Percentiles rank a stretch among this genome's conserved stretches.
Evolutionary conservation across 2,888 invertebrate genomes (phyloP).

Genomic region (Perdita meconis): DNA sequence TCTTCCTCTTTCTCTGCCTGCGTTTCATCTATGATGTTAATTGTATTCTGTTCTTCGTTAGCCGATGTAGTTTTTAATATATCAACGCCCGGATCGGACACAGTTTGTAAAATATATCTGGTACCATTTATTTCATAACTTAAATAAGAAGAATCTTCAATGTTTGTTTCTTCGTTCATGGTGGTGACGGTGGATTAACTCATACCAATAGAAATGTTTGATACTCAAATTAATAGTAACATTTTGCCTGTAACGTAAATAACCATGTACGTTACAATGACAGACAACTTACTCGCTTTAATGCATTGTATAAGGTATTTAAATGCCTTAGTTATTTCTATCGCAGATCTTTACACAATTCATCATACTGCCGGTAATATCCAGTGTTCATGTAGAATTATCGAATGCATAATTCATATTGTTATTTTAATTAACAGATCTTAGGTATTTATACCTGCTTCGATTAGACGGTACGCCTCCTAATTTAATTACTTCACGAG

Average conservation of each 20-base stretch:
- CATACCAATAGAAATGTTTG: slow-evolving; percentile 24
- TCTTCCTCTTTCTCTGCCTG: slow-evolving; percentile 68
- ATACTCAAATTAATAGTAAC: slow-evolving; percentile 49
- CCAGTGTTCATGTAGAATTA: background rate
- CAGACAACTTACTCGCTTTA: background rate
- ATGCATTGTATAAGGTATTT: background rate
- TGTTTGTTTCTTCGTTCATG: slow-evolving; percentile 72
- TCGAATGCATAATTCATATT: slow-evolving; percentile 18
- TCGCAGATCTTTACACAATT: no score
- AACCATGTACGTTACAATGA: background rate
- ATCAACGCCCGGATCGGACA: slow-evolving; percentile 62
- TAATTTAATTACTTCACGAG: slow-evolving; percentile 6
- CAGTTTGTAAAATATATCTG: slow-evolving; percentile 75
- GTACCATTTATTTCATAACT: slow-evolving; percentile 79
- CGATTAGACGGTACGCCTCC: slow-evolving; percentile 1
- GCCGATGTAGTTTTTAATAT: slow-evolving; percentile 51
- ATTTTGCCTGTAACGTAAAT: slow-evolving; percentile 51
- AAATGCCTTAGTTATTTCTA: background rate
- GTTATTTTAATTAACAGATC: slow-evolving; percentile 2
- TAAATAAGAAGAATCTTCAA: slow-evolving; percentile 70
- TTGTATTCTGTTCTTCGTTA: slow-evolving; percentile 58
- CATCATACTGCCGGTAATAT: background rate
- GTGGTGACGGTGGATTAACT: slow-evolving; percentile 38
- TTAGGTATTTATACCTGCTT: background rate
- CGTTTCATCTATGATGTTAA: slow-evolving; percentile 55